phyloP scores from a whole-genome alignment of 2,113 vertebrate species.

The Ovis aries region ARS-UI_Ramb_v3.0 NC_056080.1:36059501-36060000 shows the following conservation, averaged over 20 bases:
- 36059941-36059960: neutral
- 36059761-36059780: neutral
- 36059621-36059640: neutral
- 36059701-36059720: neutral
- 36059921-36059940: neutral
- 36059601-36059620: neutral
- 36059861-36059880: neutral
- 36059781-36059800: neutral
- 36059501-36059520: neutral
- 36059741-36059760: neutral
- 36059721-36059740: neutral
- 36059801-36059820: neutral
- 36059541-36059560: neutral
- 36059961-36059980: neutral
- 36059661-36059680: neutral
- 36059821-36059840: neutral
- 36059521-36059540: neutral
- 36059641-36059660: neutral
- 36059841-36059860: neutral
- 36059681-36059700: neutral
- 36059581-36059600: neutral
- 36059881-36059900: neutral
- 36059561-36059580: neutral
- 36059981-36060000: neutral
- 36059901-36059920: neutral